phyloP scores from a whole-genome alignment of 2,797 vertebrate genomes.

The Pristis pectinata region DNA sequence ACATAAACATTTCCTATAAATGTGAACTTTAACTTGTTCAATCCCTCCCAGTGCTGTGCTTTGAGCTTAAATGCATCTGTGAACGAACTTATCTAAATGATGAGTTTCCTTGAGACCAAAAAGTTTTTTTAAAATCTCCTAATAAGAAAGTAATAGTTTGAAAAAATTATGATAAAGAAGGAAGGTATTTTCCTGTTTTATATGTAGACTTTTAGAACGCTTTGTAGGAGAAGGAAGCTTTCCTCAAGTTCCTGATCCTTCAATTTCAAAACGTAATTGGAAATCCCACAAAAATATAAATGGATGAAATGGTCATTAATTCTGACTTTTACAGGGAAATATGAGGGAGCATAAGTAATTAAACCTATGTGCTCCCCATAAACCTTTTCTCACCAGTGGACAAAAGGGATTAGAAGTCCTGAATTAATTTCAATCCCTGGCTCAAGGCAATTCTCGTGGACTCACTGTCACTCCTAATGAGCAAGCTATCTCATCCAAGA shows the following conservation, averaged over 20 bases:
- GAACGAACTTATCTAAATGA: background rate
- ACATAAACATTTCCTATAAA: too few relatives aligned
- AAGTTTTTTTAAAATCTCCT: background rate
- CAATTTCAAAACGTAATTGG: background rate
- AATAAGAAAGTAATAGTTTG: background rate
- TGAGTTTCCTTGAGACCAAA: background rate
- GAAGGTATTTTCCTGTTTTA: background rate
- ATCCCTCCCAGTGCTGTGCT: background rate
- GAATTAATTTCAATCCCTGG: background rate
- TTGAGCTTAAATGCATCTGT: background rate
- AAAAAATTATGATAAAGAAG: background rate
- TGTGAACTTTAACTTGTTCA: too few relatives aligned
- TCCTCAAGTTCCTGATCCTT: background rate
- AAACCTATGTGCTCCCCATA: background rate
- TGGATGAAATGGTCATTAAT: background rate
- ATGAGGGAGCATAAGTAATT: background rate
- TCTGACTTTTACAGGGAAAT: background rate
- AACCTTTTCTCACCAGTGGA: background rate
- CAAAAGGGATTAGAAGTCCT: background rate
- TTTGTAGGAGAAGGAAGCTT: background rate
- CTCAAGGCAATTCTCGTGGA: background rate
- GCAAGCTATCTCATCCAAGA: background rate
- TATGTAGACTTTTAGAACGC: background rate
- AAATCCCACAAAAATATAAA: background rate
- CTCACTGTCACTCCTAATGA: background rate